Evolutionary conservation across 2,888 invertebrate genomes (phyloP).

Genomic region (Mellilla xanthometata): DNA sequence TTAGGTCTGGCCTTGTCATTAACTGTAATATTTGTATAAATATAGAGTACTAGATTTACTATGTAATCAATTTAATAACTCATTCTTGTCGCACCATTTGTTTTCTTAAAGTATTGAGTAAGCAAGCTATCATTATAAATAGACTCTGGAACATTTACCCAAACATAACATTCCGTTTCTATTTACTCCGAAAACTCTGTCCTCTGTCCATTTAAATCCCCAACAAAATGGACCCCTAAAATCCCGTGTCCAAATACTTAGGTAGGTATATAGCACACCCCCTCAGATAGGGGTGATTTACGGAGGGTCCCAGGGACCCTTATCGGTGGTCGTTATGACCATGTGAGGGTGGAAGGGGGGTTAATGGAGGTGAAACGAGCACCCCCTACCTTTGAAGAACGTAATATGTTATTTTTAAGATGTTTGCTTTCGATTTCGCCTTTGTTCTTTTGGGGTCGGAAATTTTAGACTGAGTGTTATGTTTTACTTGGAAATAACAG

Average conservation of each 20-base stretch:
- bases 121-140: no score
- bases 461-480: neutral
- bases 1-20: no score
- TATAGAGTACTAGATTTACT: no score
- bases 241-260: slow-evolving; percentile 54
- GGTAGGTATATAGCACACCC: slow-evolving; percentile 60
- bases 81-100: no score
- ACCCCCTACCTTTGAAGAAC: slow-evolving; percentile 67
- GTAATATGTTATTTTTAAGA: slow-evolving; percentile 75
- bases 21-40: no score
- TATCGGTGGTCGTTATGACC: slow-evolving; percentile 81
- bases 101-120: no score
- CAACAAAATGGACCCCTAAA: slow-evolving; percentile 29
- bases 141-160: no score
- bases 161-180: neutral
- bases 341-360: slow-evolving; percentile 74
- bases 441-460: slow-evolving; percentile 28
- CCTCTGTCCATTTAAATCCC: slow-evolving; percentile 23
- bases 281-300: slow-evolving; percentile 77
- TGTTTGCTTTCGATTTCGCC: slow-evolving; percentile 60
- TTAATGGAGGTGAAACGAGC: slow-evolving; percentile 54
- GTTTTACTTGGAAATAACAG: neutral
- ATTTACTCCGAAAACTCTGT: slow-evolving; percentile 8
- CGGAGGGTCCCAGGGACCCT: slow-evolving; percentile 77
- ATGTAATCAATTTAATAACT: no score